phyloP scores from a whole-genome alignment of 2,113 vertebrate species.

The Anoura caudifer region DNA sequence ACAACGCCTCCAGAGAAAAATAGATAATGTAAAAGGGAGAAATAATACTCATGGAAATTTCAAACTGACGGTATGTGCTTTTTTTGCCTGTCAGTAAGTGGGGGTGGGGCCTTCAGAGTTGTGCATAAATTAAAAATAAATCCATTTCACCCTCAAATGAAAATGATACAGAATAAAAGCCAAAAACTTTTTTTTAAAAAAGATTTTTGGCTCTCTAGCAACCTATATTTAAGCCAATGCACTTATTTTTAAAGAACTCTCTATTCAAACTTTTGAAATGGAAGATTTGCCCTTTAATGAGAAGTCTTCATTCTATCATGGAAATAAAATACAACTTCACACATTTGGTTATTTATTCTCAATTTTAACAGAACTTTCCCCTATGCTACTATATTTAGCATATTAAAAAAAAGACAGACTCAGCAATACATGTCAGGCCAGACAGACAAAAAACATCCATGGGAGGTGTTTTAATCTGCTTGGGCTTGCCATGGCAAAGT shows the following conservation, averaged over 20 bases:
- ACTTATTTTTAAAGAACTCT: slow-evolving; percentile 17
- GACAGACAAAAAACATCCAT: background rate
- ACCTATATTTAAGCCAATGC: slow-evolving; percentile 20
- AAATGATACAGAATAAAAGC: slow-evolving; percentile 6
- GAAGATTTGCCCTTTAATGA: slow-evolving; percentile 13
- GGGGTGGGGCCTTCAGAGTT: background rate
- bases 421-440: background rate
- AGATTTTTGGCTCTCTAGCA: background rate
- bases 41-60: background rate
- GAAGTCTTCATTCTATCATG: background rate
- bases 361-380: background rate
- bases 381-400: background rate
- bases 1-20: background rate
- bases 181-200: background rate
- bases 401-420: background rate
- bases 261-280: slow-evolving; percentile 35
- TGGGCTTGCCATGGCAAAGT: background rate
- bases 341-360: background rate
- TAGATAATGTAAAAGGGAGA: background rate
- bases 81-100: background rate
- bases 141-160: background rate
- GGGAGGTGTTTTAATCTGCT: background rate
- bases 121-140: slow-evolving; percentile 9
- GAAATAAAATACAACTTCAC: slow-evolving; percentile 10
- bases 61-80: background rate